Evolutionary conservation across 2,888 invertebrate genomes (phyloP).

Genomic region (Nudaria mundana): DNA sequence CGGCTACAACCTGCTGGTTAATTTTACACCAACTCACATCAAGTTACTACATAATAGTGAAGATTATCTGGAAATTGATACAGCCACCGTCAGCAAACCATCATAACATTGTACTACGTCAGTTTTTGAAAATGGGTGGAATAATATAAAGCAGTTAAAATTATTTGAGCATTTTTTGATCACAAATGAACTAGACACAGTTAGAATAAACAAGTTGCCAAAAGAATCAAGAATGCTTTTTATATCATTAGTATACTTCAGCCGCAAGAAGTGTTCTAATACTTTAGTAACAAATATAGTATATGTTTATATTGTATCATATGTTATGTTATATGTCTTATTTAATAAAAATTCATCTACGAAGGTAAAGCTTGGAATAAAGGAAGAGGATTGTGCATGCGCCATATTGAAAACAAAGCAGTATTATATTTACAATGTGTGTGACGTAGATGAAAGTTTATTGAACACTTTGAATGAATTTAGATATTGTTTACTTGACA

Average conservation of each 20-base stretch:
- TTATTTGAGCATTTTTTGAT: conserved; percentile 23
- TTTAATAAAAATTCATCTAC: conserved; percentile 8
- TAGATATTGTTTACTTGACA: conserved; percentile 37
- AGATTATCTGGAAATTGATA: conserved; percentile 3
- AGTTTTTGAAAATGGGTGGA: conserved; percentile 50
- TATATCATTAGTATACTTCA: conserved; percentile 39
- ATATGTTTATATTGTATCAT: conserved; percentile 36
- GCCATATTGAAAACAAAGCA: neutral
- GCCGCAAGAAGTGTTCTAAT: conserved; percentile 22
- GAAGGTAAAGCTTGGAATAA: neutral
- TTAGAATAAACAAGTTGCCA: conserved; percentile 24
- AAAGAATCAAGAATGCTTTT: conserved; percentile 35
- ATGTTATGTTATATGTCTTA: conserved; percentile 32
- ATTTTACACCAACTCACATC: conserved; percentile 17
- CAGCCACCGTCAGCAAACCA: conserved; percentile 22
- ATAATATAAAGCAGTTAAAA: conserved; percentile 7
- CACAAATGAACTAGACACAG: conserved; percentile 15
- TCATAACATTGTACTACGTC: conserved; percentile 23
- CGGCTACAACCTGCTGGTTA: conserved; percentile 41
- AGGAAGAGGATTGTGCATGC: neutral
- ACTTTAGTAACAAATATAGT: conserved; percentile 23
- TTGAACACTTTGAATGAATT: conserved; percentile 35
- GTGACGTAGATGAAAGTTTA: conserved; percentile 18
- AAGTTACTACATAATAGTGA: conserved; percentile 8
- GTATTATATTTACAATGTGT: conserved; percentile 17